Conservation (phyloP, 2,797 vertebrate species). For the Tapirus indicus region DNA sequence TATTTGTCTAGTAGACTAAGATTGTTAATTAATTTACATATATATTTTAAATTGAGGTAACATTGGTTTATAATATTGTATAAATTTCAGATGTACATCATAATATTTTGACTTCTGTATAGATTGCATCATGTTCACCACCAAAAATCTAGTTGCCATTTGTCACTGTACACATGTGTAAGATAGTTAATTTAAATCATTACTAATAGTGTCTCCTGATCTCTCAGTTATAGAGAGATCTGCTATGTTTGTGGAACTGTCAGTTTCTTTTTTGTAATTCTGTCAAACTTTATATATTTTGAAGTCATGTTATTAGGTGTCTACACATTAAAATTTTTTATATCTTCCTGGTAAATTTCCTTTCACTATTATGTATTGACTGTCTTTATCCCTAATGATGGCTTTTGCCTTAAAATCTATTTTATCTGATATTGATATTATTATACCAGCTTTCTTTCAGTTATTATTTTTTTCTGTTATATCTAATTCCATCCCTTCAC, state of each 20-base stretch:
- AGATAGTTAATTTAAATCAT: neutral
- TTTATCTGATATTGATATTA: neutral
- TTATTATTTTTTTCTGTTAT: neutral
- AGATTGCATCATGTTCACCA: too few relatives aligned
- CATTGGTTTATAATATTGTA: too few relatives aligned
- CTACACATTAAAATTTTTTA: neutral
- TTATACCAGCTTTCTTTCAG: neutral
- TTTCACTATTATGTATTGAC: neutral
- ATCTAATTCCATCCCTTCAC: neutral
- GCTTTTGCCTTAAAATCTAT: neutral
- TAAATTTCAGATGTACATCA: too few relatives aligned
- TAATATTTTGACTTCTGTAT: too few relatives aligned
- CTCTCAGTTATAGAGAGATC: neutral
- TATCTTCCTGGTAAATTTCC: neutral
- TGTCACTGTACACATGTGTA: too few relatives aligned
- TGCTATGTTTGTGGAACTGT: neutral
- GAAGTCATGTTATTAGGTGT: neutral
- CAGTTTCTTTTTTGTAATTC: neutral
- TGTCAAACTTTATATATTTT: neutral
- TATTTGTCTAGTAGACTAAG: neutral
- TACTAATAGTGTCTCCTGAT: neutral
- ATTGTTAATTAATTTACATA: neutral
- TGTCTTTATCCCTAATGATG: neutral
- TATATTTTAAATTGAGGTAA: too few relatives aligned
- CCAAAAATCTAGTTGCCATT: too few relatives aligned